phyloP scores from a whole-genome alignment of 2,888 invertebrate genomes.

The Balanococcus diminutus region DNA sequence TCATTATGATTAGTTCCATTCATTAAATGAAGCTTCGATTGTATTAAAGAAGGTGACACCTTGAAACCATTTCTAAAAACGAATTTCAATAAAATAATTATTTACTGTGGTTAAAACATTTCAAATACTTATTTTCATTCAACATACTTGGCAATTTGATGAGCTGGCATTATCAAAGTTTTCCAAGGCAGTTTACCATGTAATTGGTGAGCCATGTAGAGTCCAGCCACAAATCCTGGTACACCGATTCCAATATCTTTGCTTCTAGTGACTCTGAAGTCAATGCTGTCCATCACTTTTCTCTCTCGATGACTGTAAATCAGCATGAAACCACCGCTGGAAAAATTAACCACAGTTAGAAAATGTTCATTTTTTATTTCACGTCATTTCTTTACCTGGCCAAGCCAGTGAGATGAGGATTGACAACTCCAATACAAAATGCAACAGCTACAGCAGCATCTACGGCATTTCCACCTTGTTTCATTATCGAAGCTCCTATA shows the following conservation, averaged over 20 bases:
- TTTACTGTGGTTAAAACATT: neutral
- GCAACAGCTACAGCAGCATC: slow-evolving; percentile 78
- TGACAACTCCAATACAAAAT: slow-evolving; percentile 75
- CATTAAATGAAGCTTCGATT: slow-evolving; percentile 60
- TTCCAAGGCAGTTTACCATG: slow-evolving; percentile 69
- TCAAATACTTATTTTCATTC: neutral
- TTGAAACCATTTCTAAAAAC: slow-evolving; percentile 64
- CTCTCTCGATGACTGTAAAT: slow-evolving; percentile 73
- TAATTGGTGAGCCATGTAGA: slow-evolving; percentile 66
- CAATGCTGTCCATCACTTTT: slow-evolving; percentile 66
- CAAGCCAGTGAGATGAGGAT: slow-evolving; percentile 75
- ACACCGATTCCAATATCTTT: slow-evolving; percentile 60
- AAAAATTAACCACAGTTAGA: slow-evolving; percentile 59
- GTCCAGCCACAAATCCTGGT: slow-evolving; percentile 69
- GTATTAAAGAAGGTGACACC: slow-evolving; percentile 64
- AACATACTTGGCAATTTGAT: slow-evolving; percentile 65
- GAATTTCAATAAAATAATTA: neutral
- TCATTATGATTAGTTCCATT: slow-evolving; percentile 52
- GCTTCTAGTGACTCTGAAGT: slow-evolving; percentile 64
- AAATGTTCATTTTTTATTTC: neutral
- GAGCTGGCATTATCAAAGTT: slow-evolving; percentile 67
- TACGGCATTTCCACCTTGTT: slow-evolving; percentile 74
- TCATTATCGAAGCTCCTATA: slow-evolving; percentile 72
- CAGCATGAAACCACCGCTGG: slow-evolving; percentile 75
- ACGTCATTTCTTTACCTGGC: slow-evolving; percentile 70